A percentile compares a stretch with the other conserved stretches of the same genome.
Evolutionary conservation across 2,888 invertebrate species (phyloP).

Genomic region (Mythimna lalbum): DNA sequence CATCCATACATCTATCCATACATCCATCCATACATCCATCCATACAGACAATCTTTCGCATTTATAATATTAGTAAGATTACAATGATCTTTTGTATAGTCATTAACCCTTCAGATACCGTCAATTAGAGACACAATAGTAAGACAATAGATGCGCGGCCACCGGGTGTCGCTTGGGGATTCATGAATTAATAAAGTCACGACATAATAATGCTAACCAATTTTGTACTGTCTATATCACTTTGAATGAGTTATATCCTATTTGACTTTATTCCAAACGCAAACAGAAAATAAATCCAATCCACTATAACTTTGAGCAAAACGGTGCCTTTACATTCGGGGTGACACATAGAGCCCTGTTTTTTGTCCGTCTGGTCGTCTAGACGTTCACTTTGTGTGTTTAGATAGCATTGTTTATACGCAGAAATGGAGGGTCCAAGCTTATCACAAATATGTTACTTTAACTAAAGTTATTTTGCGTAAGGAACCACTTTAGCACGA

Average conservation of each 20-base stretch:
- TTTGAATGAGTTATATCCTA: background rate
- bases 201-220: background rate
- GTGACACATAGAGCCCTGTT: conserved; percentile 9
- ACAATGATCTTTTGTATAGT: no score
- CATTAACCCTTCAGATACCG: no score
- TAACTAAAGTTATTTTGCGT: conserved; percentile 7
- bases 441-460: background rate
- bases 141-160: no score
- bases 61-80: no score
- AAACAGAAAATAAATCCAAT: background rate
- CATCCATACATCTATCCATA: no score
- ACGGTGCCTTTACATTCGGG: background rate
- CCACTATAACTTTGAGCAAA: conserved; percentile 3
- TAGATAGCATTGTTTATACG: conserved; percentile 5
- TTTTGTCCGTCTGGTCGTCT: conserved; percentile 43
- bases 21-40: no score
- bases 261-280: background rate
- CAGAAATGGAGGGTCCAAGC: conserved; percentile 15
- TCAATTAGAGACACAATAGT: no score
- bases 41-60: no score
- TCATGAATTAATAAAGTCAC: background rate
- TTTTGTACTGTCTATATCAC: background rate
- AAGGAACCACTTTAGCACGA: conserved; percentile 1
- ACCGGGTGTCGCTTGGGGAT: no score
- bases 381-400: conserved; percentile 22